Base-by-base conservation (phyloP, 2,888 invertebrate genomes). In the Netelia fuscicornis region DNA sequence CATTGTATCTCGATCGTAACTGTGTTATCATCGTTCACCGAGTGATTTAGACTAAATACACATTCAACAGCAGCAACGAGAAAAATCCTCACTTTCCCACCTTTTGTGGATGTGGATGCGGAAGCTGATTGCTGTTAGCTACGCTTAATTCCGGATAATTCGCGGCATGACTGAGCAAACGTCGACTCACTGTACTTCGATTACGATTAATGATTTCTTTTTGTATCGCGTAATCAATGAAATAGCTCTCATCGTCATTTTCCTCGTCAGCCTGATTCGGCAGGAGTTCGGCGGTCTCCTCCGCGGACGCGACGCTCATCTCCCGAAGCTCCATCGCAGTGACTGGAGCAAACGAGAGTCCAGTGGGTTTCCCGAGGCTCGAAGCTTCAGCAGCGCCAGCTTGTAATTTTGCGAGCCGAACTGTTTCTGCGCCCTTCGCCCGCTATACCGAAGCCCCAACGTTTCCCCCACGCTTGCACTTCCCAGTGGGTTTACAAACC, bases 151-250 rank as follows among this genome's bases (percentile, higher is more conserved):
- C 91, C 44, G 88, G 75, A 83, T 88, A 88, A 58, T 90, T 90
- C 30, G 91, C 87, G 37, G 88, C 89, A 82, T 92, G 92, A 68
- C 90, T 90, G 74, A 92, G 90, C 64, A 93, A 87, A 71, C 92
- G 90, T 81, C 92, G 91, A 84, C 92, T 92, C 54, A 91, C 90
- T 56, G 92, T 81, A 76, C 89, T 89, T 75, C 93, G 91, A 84
- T 92, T 92, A 13, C 92, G 92, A 87, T 92, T 93, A 76, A 92
- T 91, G 20, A 91, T 91, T 70, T 92, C 92, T 83, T 92, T 93
- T 74, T 92, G 92, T 81, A 92, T 90, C 62, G 92, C 92, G 85
- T 91, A 92, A 64, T 92, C 91, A 78, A 91, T 89, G 84, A 92
- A 92, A 81, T 92, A 92, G 84, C 92, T 92, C 77, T 92, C 92